phyloP scores from a whole-genome alignment of 2,797 vertebrate genomes.

The Dromococcyx pavoninus region DNA sequence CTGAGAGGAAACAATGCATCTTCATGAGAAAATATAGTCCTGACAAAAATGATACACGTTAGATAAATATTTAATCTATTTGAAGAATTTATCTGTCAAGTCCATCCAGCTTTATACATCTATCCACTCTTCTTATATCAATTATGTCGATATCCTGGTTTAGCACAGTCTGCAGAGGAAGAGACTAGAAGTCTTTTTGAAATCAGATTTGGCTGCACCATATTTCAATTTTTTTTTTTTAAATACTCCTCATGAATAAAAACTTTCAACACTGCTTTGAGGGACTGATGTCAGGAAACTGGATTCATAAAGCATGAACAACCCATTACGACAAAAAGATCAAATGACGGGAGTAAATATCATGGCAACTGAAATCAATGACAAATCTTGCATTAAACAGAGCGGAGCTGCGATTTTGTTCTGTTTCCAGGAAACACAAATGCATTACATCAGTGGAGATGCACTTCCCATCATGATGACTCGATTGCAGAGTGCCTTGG shows the following conservation, averaged over 20 bases:
- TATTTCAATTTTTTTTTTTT: background rate
- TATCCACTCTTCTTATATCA: background rate
- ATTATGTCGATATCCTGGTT: background rate
- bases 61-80: background rate
- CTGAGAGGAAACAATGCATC: background rate
- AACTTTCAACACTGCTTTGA: background rate
- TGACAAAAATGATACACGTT: background rate
- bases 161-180: background rate
- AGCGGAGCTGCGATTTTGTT: background rate
- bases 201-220: background rate
- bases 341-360: background rate
- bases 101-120: background rate
- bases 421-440: conserved; percentile 53
- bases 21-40: background rate
- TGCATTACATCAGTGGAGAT: conserved; percentile 51
- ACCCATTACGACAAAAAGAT: background rate
- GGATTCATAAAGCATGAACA: background rate
- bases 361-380: conserved; percentile 29
- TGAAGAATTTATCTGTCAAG: background rate
- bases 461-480: conserved; percentile 25
- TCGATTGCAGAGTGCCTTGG: background rate
- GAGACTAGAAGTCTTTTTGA: background rate
- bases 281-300: background rate
- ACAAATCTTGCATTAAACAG: conserved; percentile 1
- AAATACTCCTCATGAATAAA: background rate